Evolutionary conservation across 2,113 vertebrate species (phyloP).

Genomic region (Otolemur garnettii): DNA sequence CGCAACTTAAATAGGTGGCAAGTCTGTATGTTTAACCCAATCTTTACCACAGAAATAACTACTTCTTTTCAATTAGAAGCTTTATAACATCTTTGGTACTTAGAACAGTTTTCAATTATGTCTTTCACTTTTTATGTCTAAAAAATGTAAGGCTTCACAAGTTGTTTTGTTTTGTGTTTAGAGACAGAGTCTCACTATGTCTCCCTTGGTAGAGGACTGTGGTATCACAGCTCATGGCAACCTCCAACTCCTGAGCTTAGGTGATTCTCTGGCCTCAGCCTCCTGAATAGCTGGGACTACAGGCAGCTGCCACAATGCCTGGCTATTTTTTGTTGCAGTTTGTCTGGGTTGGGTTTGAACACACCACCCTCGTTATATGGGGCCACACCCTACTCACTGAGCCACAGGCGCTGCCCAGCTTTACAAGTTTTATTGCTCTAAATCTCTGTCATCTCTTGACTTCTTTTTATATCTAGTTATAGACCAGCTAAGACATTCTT

Average conservation of each 20-base stretch:
- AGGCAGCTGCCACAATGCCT: too few relatives aligned
- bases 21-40: not conserved
- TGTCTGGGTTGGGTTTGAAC: too few relatives aligned
- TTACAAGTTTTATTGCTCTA: not conserved
- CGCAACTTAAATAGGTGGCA: not conserved
- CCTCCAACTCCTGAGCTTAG: too few relatives aligned
- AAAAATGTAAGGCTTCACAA: not conserved
- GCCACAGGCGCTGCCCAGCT: not conserved
- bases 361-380: too few relatives aligned
- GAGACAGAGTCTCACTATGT: too few relatives aligned
- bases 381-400: too few relatives aligned
- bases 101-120: not conserved
- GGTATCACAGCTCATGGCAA: too few relatives aligned
- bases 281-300: too few relatives aligned
- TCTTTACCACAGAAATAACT: not conserved
- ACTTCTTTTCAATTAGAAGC: not conserved
- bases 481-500: not conserved
- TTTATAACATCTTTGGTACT: not conserved
- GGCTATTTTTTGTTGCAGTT: too few relatives aligned
- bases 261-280: too few relatives aligned
- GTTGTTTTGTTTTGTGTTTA: too few relatives aligned
- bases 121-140: not conserved
- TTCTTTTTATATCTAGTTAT: not conserved
- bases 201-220: too few relatives aligned
- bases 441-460: not conserved